A percentile compares a stretch with the other conserved stretches of the same genome.
These are phyloP conservation scores for Mastacembelus armatus DNA, from an alignment of 2,797 vertebrate genomes.

Conservation along the genomic window DNA sequence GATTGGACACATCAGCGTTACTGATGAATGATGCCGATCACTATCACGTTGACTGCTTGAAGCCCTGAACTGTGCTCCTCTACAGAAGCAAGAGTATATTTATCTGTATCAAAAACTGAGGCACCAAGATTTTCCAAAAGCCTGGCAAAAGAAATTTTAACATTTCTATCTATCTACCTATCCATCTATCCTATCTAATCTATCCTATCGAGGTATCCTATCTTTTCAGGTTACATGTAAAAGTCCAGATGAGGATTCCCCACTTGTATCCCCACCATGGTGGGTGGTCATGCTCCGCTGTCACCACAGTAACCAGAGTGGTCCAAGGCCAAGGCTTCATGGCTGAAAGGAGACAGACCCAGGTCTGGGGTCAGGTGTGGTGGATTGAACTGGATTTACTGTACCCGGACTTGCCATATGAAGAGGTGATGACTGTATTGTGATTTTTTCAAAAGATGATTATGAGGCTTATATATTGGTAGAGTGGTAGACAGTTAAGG, in stretches of 20 bases:
- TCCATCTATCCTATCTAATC: too few species aligned
- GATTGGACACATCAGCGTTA: slow-evolving; percentile 50
- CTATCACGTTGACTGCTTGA: slow-evolving; percentile 49
- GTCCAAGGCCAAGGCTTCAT: slow-evolving; percentile 61
- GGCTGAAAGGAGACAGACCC: slow-evolving; percentile 46
- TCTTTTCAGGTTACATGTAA: background rate
- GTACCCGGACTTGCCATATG: slow-evolving; percentile 25
- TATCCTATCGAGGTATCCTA: too few species aligned
- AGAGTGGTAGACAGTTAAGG: background rate
- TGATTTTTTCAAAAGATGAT: slow-evolving; percentile 3
- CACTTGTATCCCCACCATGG: slow-evolving; percentile 6
- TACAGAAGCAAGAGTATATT: slow-evolving; percentile 9
- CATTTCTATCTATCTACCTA: too few species aligned
- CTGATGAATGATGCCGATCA: slow-evolving; percentile 64
- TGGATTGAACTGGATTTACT: slow-evolving; percentile 33
- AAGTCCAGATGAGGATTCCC: background rate
- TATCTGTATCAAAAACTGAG: background rate
- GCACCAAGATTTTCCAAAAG: background rate
- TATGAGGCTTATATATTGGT: slow-evolving; percentile 1
- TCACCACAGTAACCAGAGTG: slow-evolving; percentile 69
- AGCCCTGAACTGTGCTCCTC: slow-evolving; percentile 21
- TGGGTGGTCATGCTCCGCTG: slow-evolving; percentile 42
- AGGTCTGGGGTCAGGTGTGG: too few species aligned
- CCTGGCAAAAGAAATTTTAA: background rate
- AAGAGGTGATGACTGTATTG: background rate